Conservation (phyloP, 2,113 vertebrate species). For the Dasypus novemcinctus region DNA sequence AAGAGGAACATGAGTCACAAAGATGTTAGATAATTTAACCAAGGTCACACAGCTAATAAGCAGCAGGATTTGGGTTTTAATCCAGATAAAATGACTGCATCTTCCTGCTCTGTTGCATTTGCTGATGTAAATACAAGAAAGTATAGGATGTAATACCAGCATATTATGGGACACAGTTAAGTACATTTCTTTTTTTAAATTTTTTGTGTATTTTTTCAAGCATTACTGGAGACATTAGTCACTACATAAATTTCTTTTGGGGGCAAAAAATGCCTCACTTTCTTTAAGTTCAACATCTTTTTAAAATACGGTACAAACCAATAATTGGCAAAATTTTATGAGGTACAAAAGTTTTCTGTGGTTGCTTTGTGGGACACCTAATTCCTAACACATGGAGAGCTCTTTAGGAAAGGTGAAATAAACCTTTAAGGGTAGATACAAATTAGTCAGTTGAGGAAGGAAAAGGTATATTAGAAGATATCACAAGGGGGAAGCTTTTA, state of each 20-base stretch:
- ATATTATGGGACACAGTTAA: not conserved
- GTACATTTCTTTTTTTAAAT: not conserved
- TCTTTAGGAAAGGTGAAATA: not conserved
- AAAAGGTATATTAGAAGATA: not conserved
- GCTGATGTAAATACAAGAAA: not conserved
- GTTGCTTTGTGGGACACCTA: not conserved
- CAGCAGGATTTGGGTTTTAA: not conserved
- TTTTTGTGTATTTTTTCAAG: too few species aligned
- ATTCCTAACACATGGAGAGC: not conserved
- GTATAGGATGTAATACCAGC: not conserved
- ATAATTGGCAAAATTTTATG: not conserved
- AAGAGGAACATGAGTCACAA: not conserved
- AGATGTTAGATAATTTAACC: not conserved
- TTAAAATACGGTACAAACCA: slow-evolving; percentile 1
- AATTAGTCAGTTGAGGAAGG: not conserved
- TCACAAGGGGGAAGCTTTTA: not conserved
- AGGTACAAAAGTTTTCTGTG: not conserved
- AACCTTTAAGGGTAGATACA: not conserved
- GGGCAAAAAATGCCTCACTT: not conserved
- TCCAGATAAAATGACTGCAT: not conserved
- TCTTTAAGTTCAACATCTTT: not conserved
- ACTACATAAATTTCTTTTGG: not conserved
- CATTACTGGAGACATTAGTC: not conserved
- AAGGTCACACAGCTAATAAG: not conserved
- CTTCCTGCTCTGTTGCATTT: not conserved